These are phyloP conservation scores for Arremon aurantiirostris DNA, from an alignment of 2,797 vertebrate genomes.

Conservation along the genomic window DNA sequence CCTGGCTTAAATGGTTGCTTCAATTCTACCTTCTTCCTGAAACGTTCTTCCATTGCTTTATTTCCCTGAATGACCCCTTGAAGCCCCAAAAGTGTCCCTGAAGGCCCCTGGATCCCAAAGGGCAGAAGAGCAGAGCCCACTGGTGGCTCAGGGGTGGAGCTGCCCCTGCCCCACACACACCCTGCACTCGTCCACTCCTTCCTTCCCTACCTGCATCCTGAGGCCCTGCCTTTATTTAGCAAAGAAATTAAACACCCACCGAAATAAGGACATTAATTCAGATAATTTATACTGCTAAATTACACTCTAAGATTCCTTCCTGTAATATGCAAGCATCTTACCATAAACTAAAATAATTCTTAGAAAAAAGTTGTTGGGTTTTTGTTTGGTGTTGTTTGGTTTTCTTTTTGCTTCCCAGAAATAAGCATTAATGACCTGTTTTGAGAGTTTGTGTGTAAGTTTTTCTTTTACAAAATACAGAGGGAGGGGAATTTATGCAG, in stretches of 20 bases:
- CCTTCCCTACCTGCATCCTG: neutral
- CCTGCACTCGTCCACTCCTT: neutral
- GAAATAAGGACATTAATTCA: neutral
- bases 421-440: neutral
- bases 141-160: neutral
- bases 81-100: neutral
- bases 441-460: neutral
- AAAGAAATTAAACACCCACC: neutral
- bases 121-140: neutral
- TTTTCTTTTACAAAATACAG: neutral
- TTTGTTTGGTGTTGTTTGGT: neutral
- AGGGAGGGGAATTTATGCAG: neutral
- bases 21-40: neutral
- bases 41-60: neutral
- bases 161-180: neutral
- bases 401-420: neutral
- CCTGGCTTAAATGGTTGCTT: neutral
- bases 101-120: neutral
- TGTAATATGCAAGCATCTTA: neutral
- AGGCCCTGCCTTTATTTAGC: neutral
- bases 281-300: neutral
- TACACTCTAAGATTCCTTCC: neutral
- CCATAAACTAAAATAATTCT: neutral
- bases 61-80: neutral
- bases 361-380: neutral